These are phyloP conservation scores for Genyomyrus donnyi DNA, from an alignment of 2,113 vertebrate genomes.

Conservation along the genomic window DNA sequence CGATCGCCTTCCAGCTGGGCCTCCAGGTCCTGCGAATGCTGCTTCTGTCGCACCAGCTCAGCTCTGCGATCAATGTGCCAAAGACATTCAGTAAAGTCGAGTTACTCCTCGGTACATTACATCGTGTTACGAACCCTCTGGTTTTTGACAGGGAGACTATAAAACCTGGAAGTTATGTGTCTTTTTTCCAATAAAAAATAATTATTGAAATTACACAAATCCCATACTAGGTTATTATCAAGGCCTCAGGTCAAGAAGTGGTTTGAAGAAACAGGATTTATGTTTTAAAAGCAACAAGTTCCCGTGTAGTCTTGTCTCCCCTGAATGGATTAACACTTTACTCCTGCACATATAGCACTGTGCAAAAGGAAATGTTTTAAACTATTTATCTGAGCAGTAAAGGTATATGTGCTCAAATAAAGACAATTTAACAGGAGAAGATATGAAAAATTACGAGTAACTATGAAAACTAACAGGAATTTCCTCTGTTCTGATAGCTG, in stretches of 20 bases:
- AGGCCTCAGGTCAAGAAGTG: background rate
- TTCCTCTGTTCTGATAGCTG: background rate
- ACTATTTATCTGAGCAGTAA: background rate
- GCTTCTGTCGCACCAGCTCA: slow-evolving; percentile 79
- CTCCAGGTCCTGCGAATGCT: slow-evolving; percentile 69
- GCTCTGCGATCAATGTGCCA: slow-evolving; percentile 57
- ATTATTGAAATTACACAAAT: too few species aligned
- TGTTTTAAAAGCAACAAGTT: background rate
- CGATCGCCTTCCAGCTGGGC: slow-evolving; percentile 72
- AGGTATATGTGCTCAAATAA: background rate
- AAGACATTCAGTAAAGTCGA: background rate
- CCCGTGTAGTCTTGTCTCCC: background rate
- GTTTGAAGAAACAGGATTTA: background rate
- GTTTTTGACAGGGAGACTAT: background rate
- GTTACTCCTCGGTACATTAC: background rate
- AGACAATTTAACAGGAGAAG: background rate
- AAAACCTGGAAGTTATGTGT: too few species aligned
- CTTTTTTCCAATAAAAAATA: too few species aligned
- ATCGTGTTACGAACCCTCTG: background rate
- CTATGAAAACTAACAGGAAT: background rate
- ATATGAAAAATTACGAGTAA: background rate
- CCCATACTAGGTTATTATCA: too few species aligned
- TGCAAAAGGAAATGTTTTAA: background rate
- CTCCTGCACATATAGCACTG: background rate
- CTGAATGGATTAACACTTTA: background rate